Evolutionary conservation across 2,888 invertebrate genomes (phyloP).

Genomic region (Drosophila picticornis): DNA sequence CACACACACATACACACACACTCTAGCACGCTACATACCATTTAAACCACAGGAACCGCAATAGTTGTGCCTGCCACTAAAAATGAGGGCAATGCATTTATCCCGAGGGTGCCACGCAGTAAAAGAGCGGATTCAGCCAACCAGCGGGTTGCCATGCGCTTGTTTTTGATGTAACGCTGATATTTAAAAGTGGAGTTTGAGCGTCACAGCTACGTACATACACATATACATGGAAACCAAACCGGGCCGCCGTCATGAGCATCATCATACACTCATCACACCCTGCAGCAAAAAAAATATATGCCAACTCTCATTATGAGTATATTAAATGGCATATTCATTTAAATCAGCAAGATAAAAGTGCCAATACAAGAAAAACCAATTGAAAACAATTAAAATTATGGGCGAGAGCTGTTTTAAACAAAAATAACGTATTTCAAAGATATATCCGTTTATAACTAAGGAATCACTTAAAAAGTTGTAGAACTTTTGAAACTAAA

Average conservation of each 20-base stretch:
- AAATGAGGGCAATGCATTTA: slow-evolving; percentile 77
- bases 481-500: not conserved
- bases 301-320: not conserved
- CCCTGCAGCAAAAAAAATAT: slow-evolving; percentile 20
- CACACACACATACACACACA: slow-evolving; percentile 3
- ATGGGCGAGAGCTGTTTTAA: not conserved
- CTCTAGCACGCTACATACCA: not conserved
- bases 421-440: not conserved
- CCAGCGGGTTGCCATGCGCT: slow-evolving; percentile 58
- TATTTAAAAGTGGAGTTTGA: slow-evolving; percentile 75
- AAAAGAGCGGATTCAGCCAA: slow-evolving; percentile 26
- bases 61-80: slow-evolving; percentile 60
- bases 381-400: not conserved
- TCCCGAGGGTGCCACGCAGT: slow-evolving; percentile 58
- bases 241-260: slow-evolving; percentile 31
- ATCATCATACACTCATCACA: slow-evolving; percentile 35
- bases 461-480: not conserved
- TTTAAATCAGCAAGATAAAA: not conserved
- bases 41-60: slow-evolving; percentile 41
- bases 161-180: slow-evolving; percentile 76
- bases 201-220: slow-evolving; percentile 54
- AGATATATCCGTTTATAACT: not conserved
- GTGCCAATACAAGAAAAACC: not conserved
- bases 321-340: not conserved
- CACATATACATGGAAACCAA: slow-evolving; percentile 21